Base-by-base conservation (phyloP, 2,888 invertebrate genomes). In the Meloe dianella region DNA sequence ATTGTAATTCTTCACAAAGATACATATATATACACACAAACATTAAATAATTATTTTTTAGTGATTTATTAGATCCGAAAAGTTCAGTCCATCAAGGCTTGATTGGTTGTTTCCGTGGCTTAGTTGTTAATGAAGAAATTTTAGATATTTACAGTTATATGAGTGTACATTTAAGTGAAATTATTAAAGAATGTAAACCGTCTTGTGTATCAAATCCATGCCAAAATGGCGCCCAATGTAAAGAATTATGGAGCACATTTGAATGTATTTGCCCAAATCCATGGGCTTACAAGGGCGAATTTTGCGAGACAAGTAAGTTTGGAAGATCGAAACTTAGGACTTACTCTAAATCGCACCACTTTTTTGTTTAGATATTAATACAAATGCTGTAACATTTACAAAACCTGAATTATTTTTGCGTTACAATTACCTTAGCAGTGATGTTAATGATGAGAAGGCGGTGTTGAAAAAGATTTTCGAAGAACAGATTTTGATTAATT, bases 141-240 rank as follows among this genome's bases (percentile, higher is more conserved):
- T 85, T 96, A 54, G 95, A 96, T 79, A 93, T 97, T 72, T 94
- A 95, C 84, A 94, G 93, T 74, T 95, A 95, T 83, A 95, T 94
- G 93, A 94, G 94, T 51, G 95, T 95, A 32, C 95, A 95, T 84
- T 84, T 95, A 63, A 94, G 93, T 60, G 96, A 95, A 83, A 96
- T 97, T 70, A 94, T 95, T 68, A 93, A 93, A 81, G 95, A 96
- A 80, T 97, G 97, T 81, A 94, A 94, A 80, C 96, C 96, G 0
- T 95, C 95, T 0, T 97, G 97, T 83, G 94, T 95, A 72, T 95
- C 96, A 0, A 95, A 95, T 80, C 96, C 96, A 9, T 97, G 97
- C 81, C 91, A 92, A 82, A 96, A 97, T 81, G 94, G 92, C 57
- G 97, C 95, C 0, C 90, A 89, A 71, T 97, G 95, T 81, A 94